Base-by-base conservation (phyloP, 1,140 invertebrate species). In the Aphelinus atriplicis region DNA sequence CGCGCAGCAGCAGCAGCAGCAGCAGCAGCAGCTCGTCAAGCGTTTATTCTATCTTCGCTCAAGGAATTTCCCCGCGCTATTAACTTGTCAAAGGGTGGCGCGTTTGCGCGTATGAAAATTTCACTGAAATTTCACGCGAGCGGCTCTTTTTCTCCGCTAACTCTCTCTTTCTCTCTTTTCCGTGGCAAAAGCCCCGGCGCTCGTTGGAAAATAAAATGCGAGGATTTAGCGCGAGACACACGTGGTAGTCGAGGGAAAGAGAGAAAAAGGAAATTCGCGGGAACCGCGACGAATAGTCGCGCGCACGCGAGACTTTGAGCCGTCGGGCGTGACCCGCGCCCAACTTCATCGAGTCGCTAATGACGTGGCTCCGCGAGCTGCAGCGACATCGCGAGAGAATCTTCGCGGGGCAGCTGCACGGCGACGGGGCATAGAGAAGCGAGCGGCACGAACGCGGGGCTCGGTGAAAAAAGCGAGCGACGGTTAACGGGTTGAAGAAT, bases 261-360 rank as follows among this genome's bases (percentile, higher is more conserved):
- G 5, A 10, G 47, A 7, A 46, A 62, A 46, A 9, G 9, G 5
- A 42, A 65, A 42, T 9, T 43, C 50, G 51, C 42, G 42, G 6
- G 26, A 6, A 60, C 5, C 7, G 45, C 58, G 50, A 3, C 7
- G 45, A 66, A 66, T 45, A 66, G 56, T 68, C 56, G 56, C 10
- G 57, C 58, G 26, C 3, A 60, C 3, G 48, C 55, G 26, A 47
- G 26, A 58, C 66, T 7, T 9, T 26, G 43, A 66, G 43, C 6
- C 45, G 3, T 10, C 53, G 42, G 2, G 3, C 58, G 6, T 7
- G 26, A 26, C 26, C 26, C 26, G 26, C 26, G 26, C 26, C 26
- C 26, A 26, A 26, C 48, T 3, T 57, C 56, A 4, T 68, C 53
- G 48, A 68, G 66, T 68, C 58, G 66, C 53, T 68, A 68, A 68